Percentiles rank a stretch among this genome's conserved stretches.
phyloP scores from a whole-genome alignment of 2,113 vertebrate genomes.

The Nesoenas mayeri region DNA sequence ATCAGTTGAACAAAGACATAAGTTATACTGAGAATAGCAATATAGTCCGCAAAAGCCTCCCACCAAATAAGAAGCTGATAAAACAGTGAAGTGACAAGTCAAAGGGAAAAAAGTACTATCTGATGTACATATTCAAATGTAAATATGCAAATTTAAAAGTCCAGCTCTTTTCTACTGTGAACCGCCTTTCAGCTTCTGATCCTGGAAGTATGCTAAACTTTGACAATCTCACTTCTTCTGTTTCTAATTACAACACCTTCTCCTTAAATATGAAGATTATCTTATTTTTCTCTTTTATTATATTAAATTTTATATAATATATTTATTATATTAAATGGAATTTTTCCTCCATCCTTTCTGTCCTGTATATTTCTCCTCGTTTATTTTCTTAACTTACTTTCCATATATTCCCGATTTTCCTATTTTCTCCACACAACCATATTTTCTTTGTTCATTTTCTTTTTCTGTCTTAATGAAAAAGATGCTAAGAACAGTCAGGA shows the following conservation, averaged over 20 bases:
- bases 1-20: background rate
- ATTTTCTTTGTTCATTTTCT: background rate
- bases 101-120: background rate
- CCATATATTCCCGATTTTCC: background rate
- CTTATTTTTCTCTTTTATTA: background rate
- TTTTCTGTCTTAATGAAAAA: background rate
- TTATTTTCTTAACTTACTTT: background rate
- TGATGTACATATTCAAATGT: background rate
- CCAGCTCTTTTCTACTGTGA: background rate
- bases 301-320: background rate
- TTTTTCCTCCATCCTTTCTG: background rate
- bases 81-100: background rate
- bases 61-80: background rate
- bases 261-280: background rate
- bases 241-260: background rate
- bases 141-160: background rate
- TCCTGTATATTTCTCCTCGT: background rate
- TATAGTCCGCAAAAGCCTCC: background rate
- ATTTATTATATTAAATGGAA: background rate
- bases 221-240: background rate
- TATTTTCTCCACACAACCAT: fast-evolving
- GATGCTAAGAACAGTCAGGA: background rate
- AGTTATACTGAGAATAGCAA: background rate
- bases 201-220: background rate
- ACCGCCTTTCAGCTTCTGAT: background rate